phyloP scores from a whole-genome alignment of 2,888 invertebrate genomes.

The Sesamia inferens region DNA sequence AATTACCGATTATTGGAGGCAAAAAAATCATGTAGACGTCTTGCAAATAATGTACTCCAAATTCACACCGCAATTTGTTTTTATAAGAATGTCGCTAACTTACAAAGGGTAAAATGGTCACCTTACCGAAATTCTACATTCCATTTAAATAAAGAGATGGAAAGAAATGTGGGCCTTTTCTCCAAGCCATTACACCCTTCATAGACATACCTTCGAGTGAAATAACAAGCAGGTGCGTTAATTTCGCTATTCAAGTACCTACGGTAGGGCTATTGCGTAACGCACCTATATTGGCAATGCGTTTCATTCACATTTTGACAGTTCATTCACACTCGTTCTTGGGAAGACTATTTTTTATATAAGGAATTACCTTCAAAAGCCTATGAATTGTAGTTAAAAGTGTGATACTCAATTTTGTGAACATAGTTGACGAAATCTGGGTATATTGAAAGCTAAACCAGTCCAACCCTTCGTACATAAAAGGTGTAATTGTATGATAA shows the following conservation, averaged over 20 bases:
- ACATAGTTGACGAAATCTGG: not conserved
- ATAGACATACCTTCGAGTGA: slow-evolving; percentile 22
- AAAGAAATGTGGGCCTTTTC: slow-evolving; percentile 14
- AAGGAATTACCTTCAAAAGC: not conserved
- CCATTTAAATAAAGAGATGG: slow-evolving; percentile 25
- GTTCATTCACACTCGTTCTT: not conserved
- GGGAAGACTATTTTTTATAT: not conserved
- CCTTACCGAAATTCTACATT: slow-evolving; percentile 16
- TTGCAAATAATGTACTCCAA: slow-evolving; percentile 9
- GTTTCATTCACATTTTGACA: not conserved
- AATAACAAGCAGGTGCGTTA: slow-evolving; percentile 26
- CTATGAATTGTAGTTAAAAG: not conserved
- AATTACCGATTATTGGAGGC: slow-evolving; percentile 16
- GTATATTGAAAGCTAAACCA: not conserved
- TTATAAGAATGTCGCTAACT: slow-evolving; percentile 7
- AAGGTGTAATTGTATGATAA: not conserved
- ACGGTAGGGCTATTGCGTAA: not conserved
- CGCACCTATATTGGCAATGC: not conserved
- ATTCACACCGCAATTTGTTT: slow-evolving; percentile 16
- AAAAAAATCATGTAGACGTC: slow-evolving; percentile 8
- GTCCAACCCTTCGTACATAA: not conserved
- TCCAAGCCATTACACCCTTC: slow-evolving; percentile 26
- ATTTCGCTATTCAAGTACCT: slow-evolving; percentile 1
- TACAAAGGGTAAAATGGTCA: slow-evolving; percentile 15
- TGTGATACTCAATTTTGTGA: not conserved